Evolutionary conservation across 2,888 invertebrate genomes (phyloP).

Genomic region (Scaptomyza caliginosa): DNA sequence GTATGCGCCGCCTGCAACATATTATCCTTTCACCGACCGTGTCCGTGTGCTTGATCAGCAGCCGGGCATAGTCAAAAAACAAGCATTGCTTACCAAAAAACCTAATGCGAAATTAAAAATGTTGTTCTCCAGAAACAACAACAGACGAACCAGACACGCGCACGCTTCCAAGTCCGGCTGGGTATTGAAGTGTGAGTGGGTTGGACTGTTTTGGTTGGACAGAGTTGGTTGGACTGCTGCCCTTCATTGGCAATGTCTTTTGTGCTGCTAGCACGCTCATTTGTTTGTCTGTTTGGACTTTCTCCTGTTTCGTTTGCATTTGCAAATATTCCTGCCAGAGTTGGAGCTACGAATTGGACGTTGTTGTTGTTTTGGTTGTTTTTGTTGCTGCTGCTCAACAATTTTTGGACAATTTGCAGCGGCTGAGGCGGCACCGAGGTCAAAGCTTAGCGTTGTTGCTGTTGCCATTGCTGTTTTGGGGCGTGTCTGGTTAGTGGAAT

Average conservation of each 20-base stretch:
- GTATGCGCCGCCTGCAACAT: slow-evolving; percentile 21
- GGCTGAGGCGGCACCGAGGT: slow-evolving; percentile 47
- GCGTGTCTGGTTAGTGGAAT: slow-evolving; percentile 80
- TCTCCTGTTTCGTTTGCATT: slow-evolving; percentile 83
- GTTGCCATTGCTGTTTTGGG: slow-evolving; percentile 38
- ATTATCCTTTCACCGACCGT: slow-evolving; percentile 23
- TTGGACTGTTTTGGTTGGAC: slow-evolving; percentile 41
- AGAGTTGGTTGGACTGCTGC: slow-evolving; percentile 15
- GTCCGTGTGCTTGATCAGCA: slow-evolving; percentile 10
- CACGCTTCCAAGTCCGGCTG: slow-evolving; percentile 31
- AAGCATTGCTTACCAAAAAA: slow-evolving; percentile 35
- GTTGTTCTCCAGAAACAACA: slow-evolving; percentile 45
- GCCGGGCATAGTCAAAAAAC: slow-evolving; percentile 8
- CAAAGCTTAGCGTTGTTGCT: slow-evolving; percentile 20
- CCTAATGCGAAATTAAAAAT: slow-evolving; percentile 67
- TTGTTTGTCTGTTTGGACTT: slow-evolving; percentile 83
- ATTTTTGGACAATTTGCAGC: slow-evolving; percentile 71
- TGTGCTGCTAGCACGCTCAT: slow-evolving; percentile 81
- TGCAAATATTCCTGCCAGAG: slow-evolving; percentile 80
- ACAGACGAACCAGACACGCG: slow-evolving; percentile 45
- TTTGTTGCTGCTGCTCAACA: slow-evolving; percentile 39
- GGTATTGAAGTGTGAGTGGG: slow-evolving; percentile 18
- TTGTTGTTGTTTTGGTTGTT: slow-evolving; percentile 23
- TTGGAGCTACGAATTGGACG: slow-evolving; percentile 43
- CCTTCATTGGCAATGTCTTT: slow-evolving; percentile 50